Evolutionary conservation across 2,888 invertebrate species (phyloP).

Genomic region (Diadegma fenestrale): DNA sequence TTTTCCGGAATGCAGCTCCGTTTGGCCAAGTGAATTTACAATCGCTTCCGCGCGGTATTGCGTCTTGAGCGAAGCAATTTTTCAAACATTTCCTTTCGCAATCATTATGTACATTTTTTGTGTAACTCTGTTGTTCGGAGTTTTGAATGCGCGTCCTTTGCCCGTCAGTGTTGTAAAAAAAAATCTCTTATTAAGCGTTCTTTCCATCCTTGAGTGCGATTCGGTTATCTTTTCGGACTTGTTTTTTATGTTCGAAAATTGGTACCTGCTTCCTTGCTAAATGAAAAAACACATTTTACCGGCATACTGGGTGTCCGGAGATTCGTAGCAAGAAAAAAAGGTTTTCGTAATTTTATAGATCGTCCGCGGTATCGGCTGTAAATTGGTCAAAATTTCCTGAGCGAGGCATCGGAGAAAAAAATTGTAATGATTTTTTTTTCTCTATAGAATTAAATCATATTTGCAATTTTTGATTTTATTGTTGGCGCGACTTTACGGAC

Average conservation of each 20-base stretch:
- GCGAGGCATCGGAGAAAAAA: not conserved
- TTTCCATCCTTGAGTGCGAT: not conserved
- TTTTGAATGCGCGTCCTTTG: not conserved
- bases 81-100: not conserved
- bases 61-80: not conserved
- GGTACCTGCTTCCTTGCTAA: not conserved
- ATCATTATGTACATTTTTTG: not conserved
- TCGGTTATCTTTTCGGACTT: not conserved
- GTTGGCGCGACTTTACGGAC: not conserved
- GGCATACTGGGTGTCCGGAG: not conserved
- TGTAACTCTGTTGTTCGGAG: not conserved
- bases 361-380: not conserved
- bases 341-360: not conserved
- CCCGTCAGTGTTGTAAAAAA: not conserved
- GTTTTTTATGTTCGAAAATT: constrained; percentile 26
- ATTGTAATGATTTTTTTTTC: not conserved
- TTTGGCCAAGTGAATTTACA: not conserved
- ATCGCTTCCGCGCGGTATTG: not conserved
- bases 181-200: not conserved
- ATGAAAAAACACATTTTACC: not conserved
- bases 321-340: not conserved
- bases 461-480: not conserved
- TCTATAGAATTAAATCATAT: not conserved
- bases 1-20: no score
- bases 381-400: not conserved